phyloP scores from a whole-genome alignment of 2,888 invertebrate genomes.

The Diplazon laetatorius region DNA sequence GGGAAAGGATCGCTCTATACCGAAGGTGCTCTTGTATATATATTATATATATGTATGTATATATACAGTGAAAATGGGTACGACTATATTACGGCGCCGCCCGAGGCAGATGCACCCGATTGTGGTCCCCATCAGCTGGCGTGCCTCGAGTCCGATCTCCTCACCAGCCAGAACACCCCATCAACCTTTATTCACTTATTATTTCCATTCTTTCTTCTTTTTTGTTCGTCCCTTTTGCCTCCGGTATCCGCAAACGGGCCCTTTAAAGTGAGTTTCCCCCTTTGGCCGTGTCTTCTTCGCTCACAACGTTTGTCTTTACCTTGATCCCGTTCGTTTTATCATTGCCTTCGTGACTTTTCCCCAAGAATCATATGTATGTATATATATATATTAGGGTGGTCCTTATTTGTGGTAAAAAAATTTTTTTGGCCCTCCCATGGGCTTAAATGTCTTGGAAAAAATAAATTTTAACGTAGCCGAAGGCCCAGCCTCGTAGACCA shows the following conservation, averaged over 20 bases:
- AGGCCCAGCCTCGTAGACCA: no score
- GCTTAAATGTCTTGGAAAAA: no score
- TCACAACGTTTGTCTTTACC: neutral
- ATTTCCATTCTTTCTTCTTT: constrained; percentile 22
- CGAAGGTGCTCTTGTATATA: no score
- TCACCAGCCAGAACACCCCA: constrained; percentile 14
- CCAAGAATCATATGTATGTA: no score
- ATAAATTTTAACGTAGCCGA: no score
- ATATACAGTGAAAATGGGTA: neutral
- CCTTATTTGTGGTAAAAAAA: no score
- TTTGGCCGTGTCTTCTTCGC: constrained; percentile 19
- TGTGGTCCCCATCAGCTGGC: constrained; percentile 61
- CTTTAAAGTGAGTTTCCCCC: constrained; percentile 49
- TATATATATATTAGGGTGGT: no score
- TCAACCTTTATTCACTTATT: constrained; percentile 22
- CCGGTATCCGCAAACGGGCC: constrained; percentile 34
- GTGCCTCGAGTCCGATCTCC: constrained; percentile 35
- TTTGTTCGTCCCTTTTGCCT: no score
- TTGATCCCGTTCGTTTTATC: constrained; percentile 1
- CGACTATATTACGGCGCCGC: constrained; percentile 7
- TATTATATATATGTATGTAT: neutral
- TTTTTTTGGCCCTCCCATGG: no score
- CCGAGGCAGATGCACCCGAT: constrained; percentile 11
- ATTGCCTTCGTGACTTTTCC: no score
- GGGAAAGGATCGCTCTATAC: no score